phyloP scores from a whole-genome alignment of 2,113 vertebrate species.

The Spea multiplicata region DNA sequence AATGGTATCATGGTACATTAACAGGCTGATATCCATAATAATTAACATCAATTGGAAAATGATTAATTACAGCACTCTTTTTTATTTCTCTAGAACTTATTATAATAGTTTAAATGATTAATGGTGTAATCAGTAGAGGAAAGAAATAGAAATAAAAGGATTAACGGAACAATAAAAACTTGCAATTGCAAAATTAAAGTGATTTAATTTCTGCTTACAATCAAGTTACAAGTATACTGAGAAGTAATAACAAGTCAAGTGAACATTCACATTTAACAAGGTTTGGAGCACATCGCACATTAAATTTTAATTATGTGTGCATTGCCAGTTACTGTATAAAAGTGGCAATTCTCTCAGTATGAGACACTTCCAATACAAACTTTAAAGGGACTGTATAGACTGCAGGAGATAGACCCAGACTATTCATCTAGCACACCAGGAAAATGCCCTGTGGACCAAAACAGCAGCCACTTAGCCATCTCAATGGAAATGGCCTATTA shows the following conservation, averaged over 20 bases:
- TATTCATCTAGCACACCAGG: too few relatives aligned
- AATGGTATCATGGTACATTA: conserved; percentile 43
- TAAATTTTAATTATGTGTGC: too few relatives aligned
- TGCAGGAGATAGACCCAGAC: too few relatives aligned
- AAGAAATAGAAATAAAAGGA: conserved; percentile 29
- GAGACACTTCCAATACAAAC: too few relatives aligned
- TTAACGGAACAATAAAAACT: conserved; percentile 29
- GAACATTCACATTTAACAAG: background rate
- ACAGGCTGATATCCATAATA: conserved; percentile 36
- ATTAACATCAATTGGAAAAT: conserved; percentile 47
- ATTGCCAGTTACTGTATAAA: too few relatives aligned
- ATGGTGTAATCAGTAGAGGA: background rate
- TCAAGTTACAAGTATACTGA: conserved; percentile 1
- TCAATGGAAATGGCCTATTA: too few relatives aligned
- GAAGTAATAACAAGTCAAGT: conserved; percentile 7
- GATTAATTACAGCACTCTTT: conserved; percentile 26
- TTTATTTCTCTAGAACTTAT: conserved; percentile 24
- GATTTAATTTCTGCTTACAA: conserved; percentile 20
- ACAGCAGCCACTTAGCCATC: too few relatives aligned
- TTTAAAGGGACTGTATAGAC: too few relatives aligned
- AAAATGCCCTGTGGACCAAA: too few relatives aligned
- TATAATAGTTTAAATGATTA: conserved; percentile 34
- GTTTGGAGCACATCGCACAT: too few relatives aligned
- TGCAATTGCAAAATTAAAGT: conserved; percentile 1
- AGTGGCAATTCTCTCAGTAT: too few relatives aligned